Evolutionary conservation across 2,888 invertebrate species (phyloP).

Genomic region (Unio delphinus): DNA sequence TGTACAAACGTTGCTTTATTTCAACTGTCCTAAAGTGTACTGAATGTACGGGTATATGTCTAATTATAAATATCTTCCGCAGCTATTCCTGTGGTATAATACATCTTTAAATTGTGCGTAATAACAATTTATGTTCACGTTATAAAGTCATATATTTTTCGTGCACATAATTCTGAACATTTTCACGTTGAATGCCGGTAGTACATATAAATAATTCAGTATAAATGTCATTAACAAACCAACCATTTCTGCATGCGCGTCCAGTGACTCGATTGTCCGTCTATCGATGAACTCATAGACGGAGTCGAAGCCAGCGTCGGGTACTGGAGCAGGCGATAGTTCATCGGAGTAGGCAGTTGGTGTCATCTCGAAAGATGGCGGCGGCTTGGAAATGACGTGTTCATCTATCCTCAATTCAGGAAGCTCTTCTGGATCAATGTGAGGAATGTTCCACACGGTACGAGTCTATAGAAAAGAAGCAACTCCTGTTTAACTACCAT

Average conservation of each 20-base stretch:
- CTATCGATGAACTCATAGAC: constrained; percentile 36
- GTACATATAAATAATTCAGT: too few species aligned
- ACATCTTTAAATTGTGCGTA: too few species aligned
- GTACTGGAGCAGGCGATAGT: constrained; percentile 22
- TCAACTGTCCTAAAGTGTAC: too few species aligned
- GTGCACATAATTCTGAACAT: too few species aligned
- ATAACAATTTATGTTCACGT: too few species aligned
- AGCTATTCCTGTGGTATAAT: too few species aligned
- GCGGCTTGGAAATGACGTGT: constrained; percentile 12
- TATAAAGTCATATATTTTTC: too few species aligned
- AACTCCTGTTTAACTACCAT: constrained; percentile 4
- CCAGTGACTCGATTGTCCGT: constrained; percentile 28
- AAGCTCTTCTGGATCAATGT: constrained; percentile 23
- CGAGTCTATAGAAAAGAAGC: too few species aligned
- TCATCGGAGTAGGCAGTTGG: constrained; percentile 16
- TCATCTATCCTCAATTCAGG: constrained; percentile 15
- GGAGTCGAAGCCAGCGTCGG: constrained; percentile 26
- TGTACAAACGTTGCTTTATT: too few species aligned
- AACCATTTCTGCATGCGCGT: constrained; percentile 39
- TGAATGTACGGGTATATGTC: too few species aligned
- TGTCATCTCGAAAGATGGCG: constrained; percentile 21
- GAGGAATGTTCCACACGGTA: constrained; percentile 25
- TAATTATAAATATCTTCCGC: too few species aligned
- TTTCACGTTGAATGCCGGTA: too few species aligned
- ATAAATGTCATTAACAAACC: neutral